Conservation (phyloP, 30 jellyfish, hydroid and myxozoan species). For the Clytia hemisphaerica region DNA sequence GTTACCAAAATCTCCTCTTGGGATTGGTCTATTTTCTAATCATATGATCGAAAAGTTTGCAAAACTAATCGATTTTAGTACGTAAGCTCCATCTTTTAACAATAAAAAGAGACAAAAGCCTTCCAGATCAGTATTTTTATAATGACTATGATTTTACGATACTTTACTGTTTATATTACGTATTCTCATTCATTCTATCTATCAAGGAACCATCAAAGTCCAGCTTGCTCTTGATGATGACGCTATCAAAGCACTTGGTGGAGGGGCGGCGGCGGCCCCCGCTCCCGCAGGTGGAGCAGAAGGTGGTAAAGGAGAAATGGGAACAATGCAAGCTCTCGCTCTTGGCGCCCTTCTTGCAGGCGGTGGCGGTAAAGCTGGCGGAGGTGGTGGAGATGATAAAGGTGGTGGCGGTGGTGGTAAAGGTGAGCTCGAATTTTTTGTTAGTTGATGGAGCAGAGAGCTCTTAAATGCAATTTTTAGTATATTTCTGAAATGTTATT, state of each 20-base stretch:
- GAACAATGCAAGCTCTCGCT: conserved; percentile 82
- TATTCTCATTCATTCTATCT: background rate
- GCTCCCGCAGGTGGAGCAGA: conserved; percentile 53
- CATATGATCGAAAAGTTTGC: too few relatives aligned
- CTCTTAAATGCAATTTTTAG: too few relatives aligned
- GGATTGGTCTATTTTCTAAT: too few relatives aligned
- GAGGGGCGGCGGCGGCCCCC: conserved; percentile 65
- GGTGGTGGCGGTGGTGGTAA: conserved; percentile 84
- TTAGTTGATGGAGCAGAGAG: too few relatives aligned
- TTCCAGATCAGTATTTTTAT: too few relatives aligned
- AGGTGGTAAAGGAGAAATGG: conserved; percentile 13
- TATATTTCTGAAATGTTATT: too few relatives aligned
- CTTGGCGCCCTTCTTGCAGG: conserved; percentile 88
- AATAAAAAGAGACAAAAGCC: too few relatives aligned
- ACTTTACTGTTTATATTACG: too few relatives aligned
- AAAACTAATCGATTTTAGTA: too few relatives aligned
- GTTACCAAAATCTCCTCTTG: too few relatives aligned
- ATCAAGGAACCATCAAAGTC: conserved; percentile 84
- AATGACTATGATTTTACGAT: too few relatives aligned
- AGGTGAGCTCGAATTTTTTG: background rate
- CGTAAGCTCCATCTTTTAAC: too few relatives aligned
- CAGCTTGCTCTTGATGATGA: conserved; percentile 74
- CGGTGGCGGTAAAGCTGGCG: conserved; percentile 12
- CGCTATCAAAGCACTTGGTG: conserved; percentile 76
- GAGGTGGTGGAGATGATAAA: conserved; percentile 74